A percentile compares a stretch with the other conserved stretches of the same genome.
Conservation (phyloP, 1,140 invertebrate species). For the Temnothorax longispinosus region DNA sequence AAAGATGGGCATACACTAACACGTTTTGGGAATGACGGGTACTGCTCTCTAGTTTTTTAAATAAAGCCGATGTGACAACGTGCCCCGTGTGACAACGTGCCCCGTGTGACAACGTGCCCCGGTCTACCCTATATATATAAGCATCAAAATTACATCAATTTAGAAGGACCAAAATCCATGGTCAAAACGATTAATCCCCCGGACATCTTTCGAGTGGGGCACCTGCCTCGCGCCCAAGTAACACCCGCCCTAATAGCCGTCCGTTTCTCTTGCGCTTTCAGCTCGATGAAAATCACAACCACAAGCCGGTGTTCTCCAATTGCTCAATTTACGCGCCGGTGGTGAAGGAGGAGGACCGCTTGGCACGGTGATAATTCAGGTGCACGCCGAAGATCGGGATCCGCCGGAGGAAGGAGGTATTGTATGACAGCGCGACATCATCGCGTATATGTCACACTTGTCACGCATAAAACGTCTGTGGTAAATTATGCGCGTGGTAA, state of each 20-base stretch:
- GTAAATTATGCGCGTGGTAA: neutral
- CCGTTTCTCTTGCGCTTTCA: slow-evolving; percentile 57
- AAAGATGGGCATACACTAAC: too few species aligned
- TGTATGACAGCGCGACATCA: slow-evolving; percentile 19
- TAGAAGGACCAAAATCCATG: too few species aligned
- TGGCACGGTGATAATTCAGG: slow-evolving; percentile 88
- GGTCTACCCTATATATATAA: too few species aligned
- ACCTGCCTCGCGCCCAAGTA: neutral
- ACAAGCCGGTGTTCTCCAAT: slow-evolving; percentile 91
- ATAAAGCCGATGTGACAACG: too few species aligned
- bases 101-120: too few species aligned
- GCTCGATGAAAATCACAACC: slow-evolving; percentile 86
- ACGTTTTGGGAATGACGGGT: too few species aligned
- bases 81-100: too few species aligned
- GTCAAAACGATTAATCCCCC: slow-evolving; percentile 47
- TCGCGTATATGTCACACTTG: too few species aligned
- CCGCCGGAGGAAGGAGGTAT: slow-evolving; percentile 90
- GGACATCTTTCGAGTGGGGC: slow-evolving; percentile 7
- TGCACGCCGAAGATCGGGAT: slow-evolving; percentile 88
- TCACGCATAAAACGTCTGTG: neutral
- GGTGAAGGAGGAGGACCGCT: slow-evolving; percentile 89
- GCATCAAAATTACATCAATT: too few species aligned
- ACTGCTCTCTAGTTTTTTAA: too few species aligned
- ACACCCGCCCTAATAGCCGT: slow-evolving; percentile 40
- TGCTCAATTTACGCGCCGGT: slow-evolving; percentile 90